Evolutionary conservation across 1,140 invertebrate species (phyloP), one percentile per base, ranked within the genome.

Genomic region (Aphelenchoides fujianensis): DNA sequence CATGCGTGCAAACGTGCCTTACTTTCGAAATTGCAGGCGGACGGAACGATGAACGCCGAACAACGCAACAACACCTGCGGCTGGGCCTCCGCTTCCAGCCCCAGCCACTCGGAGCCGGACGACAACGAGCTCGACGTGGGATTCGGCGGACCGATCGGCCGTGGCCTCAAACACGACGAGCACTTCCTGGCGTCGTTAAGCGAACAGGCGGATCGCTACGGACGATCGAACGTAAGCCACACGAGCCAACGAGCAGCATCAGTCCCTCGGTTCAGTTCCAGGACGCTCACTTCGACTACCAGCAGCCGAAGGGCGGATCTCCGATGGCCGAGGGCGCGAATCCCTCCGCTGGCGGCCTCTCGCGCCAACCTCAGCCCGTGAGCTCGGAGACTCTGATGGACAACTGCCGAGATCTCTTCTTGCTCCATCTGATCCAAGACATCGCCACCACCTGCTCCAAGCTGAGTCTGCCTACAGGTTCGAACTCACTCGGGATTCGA

Each of bases 371-470:
- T n/a, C n/a, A n/a, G n/a, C n/a, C n/a, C n/a, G n/a, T n/a, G n/a
- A 59, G 23, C 34, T 32, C 55, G 7, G 77, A 68, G 35, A 70
- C 68, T 3, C 76, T 78, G 28, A 81, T 82, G 55, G 81, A 82
- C 53, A 80, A 83, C 63, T 83, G 83, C 52, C 68, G 80, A 37
- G 81, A 82, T 64, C 70, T 82, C 61, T 82, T 84, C 57, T 64
- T 84, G 32, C 61, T 81, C 30, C 81, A 84, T 69, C 69, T 82
- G 9, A 78, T 82, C 36, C 81, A 82, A 31, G 81, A 82, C 52
- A 82, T 84, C 68, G 74, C 52, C 27, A 80, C 73, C 2, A 84
- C 80, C 9, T 84, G 82, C 63, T 37, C 73, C 23, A 84, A 80
- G 37, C 78, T 82, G 16, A 66, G 68, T 12, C 68, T 82, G 28